These are phyloP conservation scores for Podarcis lilfordi DNA, from an alignment of 2,797 vertebrate genomes.

Conservation along the genomic window DNA sequence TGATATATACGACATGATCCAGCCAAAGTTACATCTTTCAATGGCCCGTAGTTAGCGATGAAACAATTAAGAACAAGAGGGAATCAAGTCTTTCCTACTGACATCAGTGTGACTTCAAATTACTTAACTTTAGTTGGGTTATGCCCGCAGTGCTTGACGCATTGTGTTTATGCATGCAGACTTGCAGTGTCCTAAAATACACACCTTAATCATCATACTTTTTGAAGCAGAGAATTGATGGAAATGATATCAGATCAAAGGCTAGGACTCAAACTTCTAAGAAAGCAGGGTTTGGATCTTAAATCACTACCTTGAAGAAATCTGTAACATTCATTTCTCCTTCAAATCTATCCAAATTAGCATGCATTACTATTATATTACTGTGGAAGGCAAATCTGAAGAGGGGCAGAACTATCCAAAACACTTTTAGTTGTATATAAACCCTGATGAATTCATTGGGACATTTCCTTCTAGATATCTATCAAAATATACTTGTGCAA, in stretches of 20 bases:
- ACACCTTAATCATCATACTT: not conserved
- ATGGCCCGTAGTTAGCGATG: not conserved
- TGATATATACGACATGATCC: not conserved
- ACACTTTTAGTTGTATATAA: too few relatives aligned
- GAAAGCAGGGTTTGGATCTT: too few relatives aligned
- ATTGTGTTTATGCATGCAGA: not conserved
- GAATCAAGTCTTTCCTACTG: not conserved
- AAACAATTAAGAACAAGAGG: not conserved
- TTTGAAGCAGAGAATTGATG: not conserved
- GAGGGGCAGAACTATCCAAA: too few relatives aligned
- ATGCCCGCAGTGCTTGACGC: not conserved
- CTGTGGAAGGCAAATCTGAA: too few relatives aligned
- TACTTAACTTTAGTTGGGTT: not conserved
- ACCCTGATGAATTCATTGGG: too few relatives aligned
- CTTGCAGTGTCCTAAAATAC: not conserved
- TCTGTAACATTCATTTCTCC: not conserved
- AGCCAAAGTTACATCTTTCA: not conserved
- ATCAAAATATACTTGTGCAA: not conserved
- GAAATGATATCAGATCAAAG: not conserved
- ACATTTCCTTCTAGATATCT: too few relatives aligned
- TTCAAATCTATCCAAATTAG: not conserved
- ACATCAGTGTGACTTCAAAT: not conserved
- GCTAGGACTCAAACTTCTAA: too few relatives aligned
- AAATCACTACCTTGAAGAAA: not conserved
- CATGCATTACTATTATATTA: too few relatives aligned